These are phyloP conservation scores for Carcinoscorpius rotundicauda DNA, from an alignment of 1,140 invertebrate species.

Conservation along the genomic window DNA sequence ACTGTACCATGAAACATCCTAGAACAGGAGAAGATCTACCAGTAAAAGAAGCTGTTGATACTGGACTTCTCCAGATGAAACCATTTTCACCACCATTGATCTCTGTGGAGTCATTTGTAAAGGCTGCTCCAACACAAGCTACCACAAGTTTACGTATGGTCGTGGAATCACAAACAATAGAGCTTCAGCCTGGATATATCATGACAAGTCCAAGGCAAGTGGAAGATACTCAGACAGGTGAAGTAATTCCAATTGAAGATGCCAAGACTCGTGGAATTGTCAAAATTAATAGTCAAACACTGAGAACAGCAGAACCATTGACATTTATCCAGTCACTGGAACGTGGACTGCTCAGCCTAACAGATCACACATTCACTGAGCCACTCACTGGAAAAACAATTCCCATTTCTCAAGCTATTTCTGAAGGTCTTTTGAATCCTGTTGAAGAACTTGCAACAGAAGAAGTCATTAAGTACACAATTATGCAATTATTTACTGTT, in stretches of 20 bases:
- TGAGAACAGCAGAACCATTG: background rate
- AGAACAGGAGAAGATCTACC: slow-evolving; percentile 50
- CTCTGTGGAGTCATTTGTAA: no score
- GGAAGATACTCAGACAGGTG: slow-evolving; percentile 54
- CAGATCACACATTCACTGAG: slow-evolving; percentile 54
- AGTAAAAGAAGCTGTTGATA: slow-evolving; percentile 58
- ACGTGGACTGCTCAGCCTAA: slow-evolving; percentile 52
- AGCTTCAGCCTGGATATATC: slow-evolving; percentile 1
- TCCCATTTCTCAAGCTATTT: slow-evolving; percentile 51
- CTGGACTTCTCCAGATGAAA: slow-evolving; percentile 46
- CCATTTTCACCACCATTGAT: background rate
- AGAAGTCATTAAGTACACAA: slow-evolving; percentile 41
- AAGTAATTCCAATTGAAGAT: slow-evolving; percentile 61
- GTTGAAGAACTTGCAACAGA: slow-evolving; percentile 45
- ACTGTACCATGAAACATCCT: slow-evolving; percentile 53
- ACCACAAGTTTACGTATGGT: background rate
- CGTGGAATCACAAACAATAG: slow-evolving; percentile 4
- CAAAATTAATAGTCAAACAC: slow-evolving; percentile 3
- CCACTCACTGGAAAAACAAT: slow-evolving; percentile 56
- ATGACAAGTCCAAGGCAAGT: slow-evolving; percentile 4
- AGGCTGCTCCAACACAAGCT: background rate
- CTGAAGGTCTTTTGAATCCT: slow-evolving; percentile 40
- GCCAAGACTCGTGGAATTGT: slow-evolving; percentile 36
- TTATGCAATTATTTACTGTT: slow-evolving; percentile 49
- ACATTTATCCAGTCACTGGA: slow-evolving; percentile 28